Evolutionary conservation across 2,888 invertebrate genomes (phyloP), one percentile per base, ranked within the genome.

Genomic region (Hypselothyrea guttata): DNA sequence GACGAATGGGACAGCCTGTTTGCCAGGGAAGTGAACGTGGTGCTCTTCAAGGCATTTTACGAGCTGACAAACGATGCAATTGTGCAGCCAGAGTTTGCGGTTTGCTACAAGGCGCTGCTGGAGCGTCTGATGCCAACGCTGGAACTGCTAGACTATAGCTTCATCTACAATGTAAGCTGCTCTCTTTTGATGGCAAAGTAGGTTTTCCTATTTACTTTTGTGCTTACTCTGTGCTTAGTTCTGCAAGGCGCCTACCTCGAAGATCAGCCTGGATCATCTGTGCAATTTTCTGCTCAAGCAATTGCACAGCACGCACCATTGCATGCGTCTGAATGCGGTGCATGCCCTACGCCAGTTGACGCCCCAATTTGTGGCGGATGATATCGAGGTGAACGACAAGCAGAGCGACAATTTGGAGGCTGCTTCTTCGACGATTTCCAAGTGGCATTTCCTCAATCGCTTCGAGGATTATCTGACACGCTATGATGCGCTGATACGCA

Each of bases 1-100:
- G 91, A 92, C 48, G 96, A 97, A 90, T 97, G 96, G 96, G 89
- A 90, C 45, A 94, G 95, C 88, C 92, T 97, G 51, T 95, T 96
- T 90, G 92, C 92, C 58, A 92, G 93, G 47, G 93, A 93, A 71
- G 90, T 94, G 1, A 88, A 88, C 70, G 69, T 90, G 31, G 86
- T 90, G 34, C 47, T 90, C 1, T 88, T 90, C 28, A 88, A 88
- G 71, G 69, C 84, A 1, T 89, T 82, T 58, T 85, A 86, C 41
- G 68, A 64, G 11, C 63, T 89, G 7, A 79, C 81, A 45, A 67
- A 84, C 15, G 51, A 75, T 38, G 2, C 35, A 28, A 78, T 52
- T 28, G 61, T 82, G 15, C 30, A 62, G 0, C 42, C 65, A 4
- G 66, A 75, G 8, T 75, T 65, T 34, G 56, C 58, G 18, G 47